These are phyloP conservation scores for Regulus satrapa DNA, from an alignment of 2,113 vertebrate species.

Conservation along the genomic window DNA sequence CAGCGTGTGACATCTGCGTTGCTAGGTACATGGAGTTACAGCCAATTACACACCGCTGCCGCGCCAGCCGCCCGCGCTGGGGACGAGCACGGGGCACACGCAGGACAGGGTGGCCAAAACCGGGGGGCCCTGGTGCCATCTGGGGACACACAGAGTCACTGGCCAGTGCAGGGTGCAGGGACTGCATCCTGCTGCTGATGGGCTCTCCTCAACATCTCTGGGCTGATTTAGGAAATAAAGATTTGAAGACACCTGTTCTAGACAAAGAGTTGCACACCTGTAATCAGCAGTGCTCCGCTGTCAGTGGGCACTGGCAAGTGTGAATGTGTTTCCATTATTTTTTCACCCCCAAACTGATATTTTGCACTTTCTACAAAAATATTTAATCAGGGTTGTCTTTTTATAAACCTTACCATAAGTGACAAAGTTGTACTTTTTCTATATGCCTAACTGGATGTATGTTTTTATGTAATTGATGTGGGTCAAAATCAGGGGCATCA, in stretches of 20 bases:
- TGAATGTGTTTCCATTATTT: not conserved
- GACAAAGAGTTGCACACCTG: not conserved
- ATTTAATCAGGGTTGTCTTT: not conserved
- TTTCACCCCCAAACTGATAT: not conserved
- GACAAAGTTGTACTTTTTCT: not conserved
- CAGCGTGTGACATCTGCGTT: constrained; percentile 51
- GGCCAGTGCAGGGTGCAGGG: not conserved
- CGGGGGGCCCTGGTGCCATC: not conserved
- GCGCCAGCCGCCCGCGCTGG: not conserved
- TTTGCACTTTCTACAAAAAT: not conserved
- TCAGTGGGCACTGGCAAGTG: not conserved
- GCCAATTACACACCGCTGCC: not conserved
- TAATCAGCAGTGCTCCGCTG: fast-evolving
- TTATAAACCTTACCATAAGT: not conserved
- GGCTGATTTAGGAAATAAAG: not conserved
- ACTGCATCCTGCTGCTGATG: not conserved
- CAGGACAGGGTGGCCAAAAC: not conserved
- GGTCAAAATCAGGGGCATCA: not conserved
- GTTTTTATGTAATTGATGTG: not conserved
- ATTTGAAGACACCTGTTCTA: not conserved
- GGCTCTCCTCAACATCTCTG: not conserved
- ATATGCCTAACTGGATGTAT: not conserved
- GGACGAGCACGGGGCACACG: not conserved
- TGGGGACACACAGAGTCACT: not conserved
- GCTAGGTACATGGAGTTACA: constrained; percentile 18